Evolutionary conservation across 2,888 invertebrate genomes (phyloP).

Genomic region (Ypsolopha sequella): DNA sequence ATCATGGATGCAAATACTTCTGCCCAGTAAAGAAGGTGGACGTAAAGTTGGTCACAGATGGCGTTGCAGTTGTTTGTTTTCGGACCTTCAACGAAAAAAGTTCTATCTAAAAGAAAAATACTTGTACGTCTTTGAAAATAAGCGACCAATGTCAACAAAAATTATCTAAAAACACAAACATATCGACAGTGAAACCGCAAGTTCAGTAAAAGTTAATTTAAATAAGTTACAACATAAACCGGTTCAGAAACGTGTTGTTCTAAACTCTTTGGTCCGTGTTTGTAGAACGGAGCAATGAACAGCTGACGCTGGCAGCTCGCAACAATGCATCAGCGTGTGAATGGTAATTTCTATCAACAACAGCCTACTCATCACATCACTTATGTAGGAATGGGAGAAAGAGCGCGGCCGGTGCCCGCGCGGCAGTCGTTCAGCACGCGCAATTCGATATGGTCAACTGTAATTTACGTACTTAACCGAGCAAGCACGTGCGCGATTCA

Average conservation of each 20-base stretch:
- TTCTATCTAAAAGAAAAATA: no score
- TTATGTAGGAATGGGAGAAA: conserved; percentile 67
- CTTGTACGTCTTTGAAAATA: no score
- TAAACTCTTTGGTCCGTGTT: not conserved
- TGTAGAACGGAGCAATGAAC: conserved; percentile 20
- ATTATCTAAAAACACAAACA: no score
- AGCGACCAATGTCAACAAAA: no score
- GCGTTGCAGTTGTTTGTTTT: no score
- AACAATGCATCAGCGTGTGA: conserved; percentile 19
- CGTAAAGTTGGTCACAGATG: no score
- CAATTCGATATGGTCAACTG: conserved; percentile 67
- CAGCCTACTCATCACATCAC: conserved; percentile 37
- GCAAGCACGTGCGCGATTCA: conserved; percentile 23
- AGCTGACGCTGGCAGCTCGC: conserved; percentile 20
- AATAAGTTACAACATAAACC: not conserved
- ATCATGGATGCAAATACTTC: no score
- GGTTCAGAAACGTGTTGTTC: conserved; percentile 5
- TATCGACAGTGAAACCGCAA: not conserved
- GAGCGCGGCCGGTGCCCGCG: conserved; percentile 50
- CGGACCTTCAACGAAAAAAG: no score
- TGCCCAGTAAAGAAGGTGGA: no score
- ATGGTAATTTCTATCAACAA: conserved; percentile 43
- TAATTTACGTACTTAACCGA: conserved; percentile 42
- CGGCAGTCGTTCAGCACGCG: conserved; percentile 59
- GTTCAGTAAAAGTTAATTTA: not conserved